A percentile compares a stretch with the other conserved stretches of the same genome.
Evolutionary conservation across 2,113 vertebrate species (phyloP).

Genomic region (Pandion haliaetus): DNA sequence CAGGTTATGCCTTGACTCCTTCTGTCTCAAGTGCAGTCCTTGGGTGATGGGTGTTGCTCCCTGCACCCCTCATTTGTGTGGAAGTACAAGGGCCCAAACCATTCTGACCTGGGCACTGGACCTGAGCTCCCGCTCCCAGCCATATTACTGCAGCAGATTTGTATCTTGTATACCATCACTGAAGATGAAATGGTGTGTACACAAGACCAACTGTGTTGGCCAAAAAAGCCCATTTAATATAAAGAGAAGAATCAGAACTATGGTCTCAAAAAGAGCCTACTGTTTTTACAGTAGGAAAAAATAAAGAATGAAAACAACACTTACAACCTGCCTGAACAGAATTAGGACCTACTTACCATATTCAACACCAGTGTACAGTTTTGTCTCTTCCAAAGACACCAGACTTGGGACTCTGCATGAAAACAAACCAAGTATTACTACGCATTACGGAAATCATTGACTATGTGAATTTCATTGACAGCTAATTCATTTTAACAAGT

Average conservation of each 20-base stretch:
- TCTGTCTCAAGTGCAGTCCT: background rate
- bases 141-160: background rate
- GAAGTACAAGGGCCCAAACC: background rate
- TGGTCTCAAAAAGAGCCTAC: background rate
- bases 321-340: background rate
- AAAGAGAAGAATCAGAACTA: background rate
- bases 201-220: background rate
- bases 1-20: background rate
- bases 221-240: background rate
- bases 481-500: background rate
- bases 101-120: background rate
- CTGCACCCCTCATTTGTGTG: background rate
- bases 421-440: slow-evolving; percentile 28
- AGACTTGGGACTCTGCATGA: slow-evolving; percentile 87
- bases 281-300: background rate
- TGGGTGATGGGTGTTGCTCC: background rate
- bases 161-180: accelerated
- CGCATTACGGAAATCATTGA: background rate
- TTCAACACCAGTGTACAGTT: slow-evolving; percentile 86
- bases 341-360: slow-evolving; percentile 78
- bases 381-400: slow-evolving; percentile 91
- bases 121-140: background rate
- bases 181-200: background rate
- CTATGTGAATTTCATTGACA: background rate
- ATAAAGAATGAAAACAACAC: background rate